Base-by-base conservation (phyloP, 2,888 invertebrate species). In the Heliconius ismenius region DNA sequence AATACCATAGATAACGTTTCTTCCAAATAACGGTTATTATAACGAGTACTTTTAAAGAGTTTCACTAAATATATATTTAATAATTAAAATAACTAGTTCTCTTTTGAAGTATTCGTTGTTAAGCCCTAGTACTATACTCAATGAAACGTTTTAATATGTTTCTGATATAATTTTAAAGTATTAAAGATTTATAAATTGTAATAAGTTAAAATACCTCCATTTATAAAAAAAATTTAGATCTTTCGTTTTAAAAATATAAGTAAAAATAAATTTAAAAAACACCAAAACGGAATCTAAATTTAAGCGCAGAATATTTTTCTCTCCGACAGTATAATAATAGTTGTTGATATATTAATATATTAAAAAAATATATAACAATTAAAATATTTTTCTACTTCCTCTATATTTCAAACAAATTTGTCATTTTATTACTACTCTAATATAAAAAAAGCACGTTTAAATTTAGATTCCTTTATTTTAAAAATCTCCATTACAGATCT, bases 1-100 rank as follows among this genome's bases (percentile, higher is more conserved):
- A 79, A 76, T 81, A 82, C 82, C 80, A 82, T 81, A 80, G 81
- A 80, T 69, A 72, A 76, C 43, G 36, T 43, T 62, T 73, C 73
- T 60, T 73, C 73, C 62, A 62, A 73, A 73, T 70, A 73, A 43
- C 60, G 62, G 73, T 63, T 13, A 49, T 62, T 21, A 13, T 62
- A 62, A 62, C 73, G 26, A 21, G 3, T 62, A 21, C 62, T 63
- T 62, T 21, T 4, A 28, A 73, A 43, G 62, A 60, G 43, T 24
- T 21, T 1, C n/a, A 28, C 54, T 58, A 58, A 58, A 32, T 58
- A 67, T 67, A 67, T 67, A 67, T 67, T 24, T 67, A 15, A 43
- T 24, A 67, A 24, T 36, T n/a, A 65, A 24, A 39, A 13, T 67
- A 65, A 65, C 24, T 1, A 58, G 32, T 21, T 4, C 70, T 70